Conservation (phyloP, 2,113 vertebrate genomes). For the Orcinus orca region DNA sequence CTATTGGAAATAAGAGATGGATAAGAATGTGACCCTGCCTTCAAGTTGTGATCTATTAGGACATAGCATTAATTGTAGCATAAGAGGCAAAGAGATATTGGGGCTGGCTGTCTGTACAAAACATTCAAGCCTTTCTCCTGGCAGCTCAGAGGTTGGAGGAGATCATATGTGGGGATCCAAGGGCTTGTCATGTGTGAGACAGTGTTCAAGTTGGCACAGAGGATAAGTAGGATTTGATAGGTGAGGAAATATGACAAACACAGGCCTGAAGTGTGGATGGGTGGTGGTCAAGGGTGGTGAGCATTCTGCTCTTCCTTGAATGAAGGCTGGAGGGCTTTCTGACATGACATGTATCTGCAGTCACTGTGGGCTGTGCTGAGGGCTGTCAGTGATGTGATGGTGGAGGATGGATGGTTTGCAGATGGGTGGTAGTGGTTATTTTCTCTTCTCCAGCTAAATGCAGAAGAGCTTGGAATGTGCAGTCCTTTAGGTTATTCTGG, state of each 20-base stretch:
- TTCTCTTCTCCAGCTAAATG: background rate
- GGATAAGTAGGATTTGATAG: background rate
- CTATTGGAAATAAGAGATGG: background rate
- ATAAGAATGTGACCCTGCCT: background rate
- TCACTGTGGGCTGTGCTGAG: background rate
- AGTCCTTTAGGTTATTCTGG: background rate
- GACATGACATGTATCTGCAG: background rate
- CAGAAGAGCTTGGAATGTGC: background rate
- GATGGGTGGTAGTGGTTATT: background rate
- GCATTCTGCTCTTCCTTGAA: background rate
- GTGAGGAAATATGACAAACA: background rate
- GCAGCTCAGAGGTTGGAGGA: background rate
- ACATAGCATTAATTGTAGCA: background rate
- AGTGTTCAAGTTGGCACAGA: rapidly evolving
- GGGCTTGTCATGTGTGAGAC: background rate
- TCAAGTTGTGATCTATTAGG: rapidly evolving
- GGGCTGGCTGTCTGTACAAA: background rate
- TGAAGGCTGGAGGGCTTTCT: background rate
- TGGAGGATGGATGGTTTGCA: rapidly evolving
- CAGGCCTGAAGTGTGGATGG: background rate
- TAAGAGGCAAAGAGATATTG: background rate
- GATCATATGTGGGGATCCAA: too few species aligned
- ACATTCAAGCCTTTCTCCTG: background rate
- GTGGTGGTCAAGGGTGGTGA: background rate
- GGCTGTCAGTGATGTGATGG: background rate